Evolutionary conservation across 2,113 vertebrate species (phyloP).

Genomic region (Turdus rufiventris): DNA sequence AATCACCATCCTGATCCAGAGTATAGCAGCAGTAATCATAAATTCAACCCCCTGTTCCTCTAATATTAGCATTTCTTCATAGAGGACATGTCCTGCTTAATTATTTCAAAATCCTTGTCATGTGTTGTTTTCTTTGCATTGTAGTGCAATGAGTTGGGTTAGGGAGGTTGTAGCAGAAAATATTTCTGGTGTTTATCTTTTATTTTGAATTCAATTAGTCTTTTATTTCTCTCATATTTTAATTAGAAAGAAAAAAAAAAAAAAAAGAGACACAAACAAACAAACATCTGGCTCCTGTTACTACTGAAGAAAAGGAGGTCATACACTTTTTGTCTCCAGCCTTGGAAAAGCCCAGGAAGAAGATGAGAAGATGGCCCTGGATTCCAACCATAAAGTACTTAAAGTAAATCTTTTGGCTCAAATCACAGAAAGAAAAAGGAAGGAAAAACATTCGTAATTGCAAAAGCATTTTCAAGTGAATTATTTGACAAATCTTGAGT

Average conservation of each 20-base stretch:
- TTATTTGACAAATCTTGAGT: neutral
- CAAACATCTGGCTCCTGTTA: neutral
- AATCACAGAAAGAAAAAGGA: neutral
- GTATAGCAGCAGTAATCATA: neutral
- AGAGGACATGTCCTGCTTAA: neutral
- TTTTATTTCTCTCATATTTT: neutral
- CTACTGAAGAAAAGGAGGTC: neutral
- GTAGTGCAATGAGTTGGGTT: rapidly evolving
- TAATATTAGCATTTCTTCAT: neutral
- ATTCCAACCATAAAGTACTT: neutral
- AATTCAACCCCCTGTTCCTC: neutral
- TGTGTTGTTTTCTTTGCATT: neutral
- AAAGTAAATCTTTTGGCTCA: neutral
- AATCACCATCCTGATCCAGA: neutral
- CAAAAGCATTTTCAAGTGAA: neutral
- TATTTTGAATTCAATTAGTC: neutral
- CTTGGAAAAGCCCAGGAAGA: slow-evolving; percentile 22
- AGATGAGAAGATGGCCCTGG: neutral
- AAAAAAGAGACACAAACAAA: neutral
- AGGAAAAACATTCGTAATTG: neutral
- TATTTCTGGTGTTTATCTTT: neutral
- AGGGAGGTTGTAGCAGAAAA: neutral
- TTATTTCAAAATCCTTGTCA: neutral
- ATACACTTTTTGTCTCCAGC: neutral
- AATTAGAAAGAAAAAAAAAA: neutral